Evolutionary conservation across 2,888 invertebrate genomes (phyloP).

Genomic region (Papilio elwesi): DNA sequence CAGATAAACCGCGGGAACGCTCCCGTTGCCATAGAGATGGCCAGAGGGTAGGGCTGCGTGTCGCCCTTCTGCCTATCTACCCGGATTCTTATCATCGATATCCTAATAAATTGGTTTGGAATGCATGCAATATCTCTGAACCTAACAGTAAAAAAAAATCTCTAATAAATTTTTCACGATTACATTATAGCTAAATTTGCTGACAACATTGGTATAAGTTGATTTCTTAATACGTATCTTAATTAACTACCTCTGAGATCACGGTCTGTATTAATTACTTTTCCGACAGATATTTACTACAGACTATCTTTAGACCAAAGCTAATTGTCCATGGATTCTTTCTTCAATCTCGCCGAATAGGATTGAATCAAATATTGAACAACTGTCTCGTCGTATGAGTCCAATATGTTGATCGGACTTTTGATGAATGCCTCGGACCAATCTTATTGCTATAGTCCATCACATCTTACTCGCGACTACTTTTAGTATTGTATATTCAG

Average conservation of each 20-base stretch:
- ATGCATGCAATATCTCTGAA: constrained; percentile 72
- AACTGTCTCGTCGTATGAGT: background rate
- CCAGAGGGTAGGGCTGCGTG: constrained; percentile 51
- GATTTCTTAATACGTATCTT: background rate
- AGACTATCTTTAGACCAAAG: background rate
- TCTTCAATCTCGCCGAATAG: background rate
- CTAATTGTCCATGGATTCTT: constrained; percentile 7
- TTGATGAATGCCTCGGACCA: constrained; percentile 3
- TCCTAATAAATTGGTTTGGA: constrained; percentile 81
- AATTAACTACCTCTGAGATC: background rate
- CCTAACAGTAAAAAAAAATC: constrained; percentile 67
- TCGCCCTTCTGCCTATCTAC: constrained; percentile 65
- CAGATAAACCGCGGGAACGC: constrained; percentile 66
- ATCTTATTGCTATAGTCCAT: background rate
- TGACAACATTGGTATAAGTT: too few relatives aligned
- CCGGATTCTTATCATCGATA: constrained; percentile 81
- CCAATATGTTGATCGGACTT: constrained; percentile 15
- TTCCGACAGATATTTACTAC: background rate
- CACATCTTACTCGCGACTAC: background rate
- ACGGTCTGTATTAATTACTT: background rate
- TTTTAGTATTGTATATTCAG: background rate
- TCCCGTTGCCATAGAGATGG: constrained; percentile 68
- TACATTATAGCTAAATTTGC: too few relatives aligned
- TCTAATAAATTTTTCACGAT: constrained; percentile 34
- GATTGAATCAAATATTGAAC: constrained; percentile 21